These are phyloP conservation scores for Creontiades dilutus DNA, from an alignment of 2,888 invertebrate species.

Conservation along the genomic window DNA sequence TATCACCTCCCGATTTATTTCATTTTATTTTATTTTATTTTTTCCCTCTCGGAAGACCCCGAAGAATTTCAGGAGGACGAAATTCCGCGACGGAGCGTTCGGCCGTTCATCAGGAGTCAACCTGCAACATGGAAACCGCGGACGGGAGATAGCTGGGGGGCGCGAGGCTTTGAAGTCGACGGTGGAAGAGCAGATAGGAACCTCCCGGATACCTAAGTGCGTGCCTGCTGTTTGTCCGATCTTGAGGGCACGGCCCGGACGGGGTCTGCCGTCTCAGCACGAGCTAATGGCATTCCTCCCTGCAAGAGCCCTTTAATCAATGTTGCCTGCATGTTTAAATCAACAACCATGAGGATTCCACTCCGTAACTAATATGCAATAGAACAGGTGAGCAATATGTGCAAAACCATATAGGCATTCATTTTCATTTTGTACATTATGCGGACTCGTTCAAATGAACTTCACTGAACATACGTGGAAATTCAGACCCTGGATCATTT, in stretches of 20 bases:
- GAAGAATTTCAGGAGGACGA: constrained; percentile 23
- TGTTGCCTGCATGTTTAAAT: constrained; percentile 39
- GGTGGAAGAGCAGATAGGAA: neutral
- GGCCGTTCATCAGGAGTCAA: constrained; percentile 42
- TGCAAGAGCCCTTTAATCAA: constrained; percentile 60
- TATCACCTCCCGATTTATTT: neutral
- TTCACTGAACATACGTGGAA: too few relatives aligned
- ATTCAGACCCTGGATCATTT: too few relatives aligned
- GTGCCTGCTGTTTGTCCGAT: constrained; percentile 44
- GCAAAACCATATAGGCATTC: too few relatives aligned
- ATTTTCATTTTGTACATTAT: too few relatives aligned
- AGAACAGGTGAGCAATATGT: too few relatives aligned
- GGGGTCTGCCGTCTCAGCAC: constrained; percentile 23
- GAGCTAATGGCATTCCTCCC: constrained; percentile 66
- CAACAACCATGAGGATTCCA: neutral
- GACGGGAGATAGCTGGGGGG: neutral
- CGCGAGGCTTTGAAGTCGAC: constrained; percentile 45
- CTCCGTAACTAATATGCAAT: too few relatives aligned
- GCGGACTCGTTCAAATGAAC: too few relatives aligned
- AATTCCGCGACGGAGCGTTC: neutral
- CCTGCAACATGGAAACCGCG: constrained; percentile 23
- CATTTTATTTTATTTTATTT: constrained; percentile 5
- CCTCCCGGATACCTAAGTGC: constrained; percentile 42
- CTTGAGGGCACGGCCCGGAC: constrained; percentile 6
- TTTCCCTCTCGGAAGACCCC: neutral